Percentiles rank a stretch among this genome's conserved stretches.
These are phyloP conservation scores for Lepidochrysops patricia DNA, from an alignment of 2,888 invertebrate genomes.

Conservation along the genomic window DNA sequence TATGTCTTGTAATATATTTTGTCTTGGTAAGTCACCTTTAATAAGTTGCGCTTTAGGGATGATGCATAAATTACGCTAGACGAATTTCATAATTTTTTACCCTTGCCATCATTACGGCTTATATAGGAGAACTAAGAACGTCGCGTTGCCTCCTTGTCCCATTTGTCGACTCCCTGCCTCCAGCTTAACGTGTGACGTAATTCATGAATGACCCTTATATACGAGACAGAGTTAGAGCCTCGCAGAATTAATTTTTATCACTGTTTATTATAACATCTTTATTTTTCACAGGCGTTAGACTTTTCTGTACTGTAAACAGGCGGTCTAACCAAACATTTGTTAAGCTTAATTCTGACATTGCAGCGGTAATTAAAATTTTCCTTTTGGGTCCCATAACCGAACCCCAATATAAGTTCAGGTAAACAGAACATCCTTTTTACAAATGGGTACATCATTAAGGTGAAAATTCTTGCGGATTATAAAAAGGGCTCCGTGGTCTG, in stretches of 20 bases:
- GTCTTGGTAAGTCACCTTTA: constrained; percentile 13
- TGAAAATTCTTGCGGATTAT: constrained; percentile 65
- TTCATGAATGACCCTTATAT: too few species aligned
- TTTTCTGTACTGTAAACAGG: background rate
- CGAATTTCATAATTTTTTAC: too few species aligned
- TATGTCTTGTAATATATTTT: constrained; percentile 20
- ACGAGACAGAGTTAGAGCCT: background rate
- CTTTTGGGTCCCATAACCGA: constrained; percentile 8
- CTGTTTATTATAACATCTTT: background rate
- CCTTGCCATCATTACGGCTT: too few species aligned
- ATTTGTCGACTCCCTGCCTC: too few species aligned
- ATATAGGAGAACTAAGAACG: too few species aligned
- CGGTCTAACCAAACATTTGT: background rate
- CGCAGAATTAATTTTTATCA: background rate
- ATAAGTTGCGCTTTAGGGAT: background rate
- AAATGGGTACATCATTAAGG: constrained; percentile 59
- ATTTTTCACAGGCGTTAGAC: background rate
- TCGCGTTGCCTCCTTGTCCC: too few species aligned
- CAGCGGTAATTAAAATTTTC: constrained; percentile 17
- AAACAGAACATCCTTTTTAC: constrained; percentile 48
- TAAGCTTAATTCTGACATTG: constrained; percentile 6
- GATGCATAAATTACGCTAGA: too few species aligned
- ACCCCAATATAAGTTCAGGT: constrained; percentile 30
- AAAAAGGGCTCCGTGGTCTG: constrained; percentile 46
- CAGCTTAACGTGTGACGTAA: too few species aligned